These are phyloP conservation scores for Oligia latruncula DNA, from an alignment of 2,888 invertebrate species.

Conservation along the genomic window DNA sequence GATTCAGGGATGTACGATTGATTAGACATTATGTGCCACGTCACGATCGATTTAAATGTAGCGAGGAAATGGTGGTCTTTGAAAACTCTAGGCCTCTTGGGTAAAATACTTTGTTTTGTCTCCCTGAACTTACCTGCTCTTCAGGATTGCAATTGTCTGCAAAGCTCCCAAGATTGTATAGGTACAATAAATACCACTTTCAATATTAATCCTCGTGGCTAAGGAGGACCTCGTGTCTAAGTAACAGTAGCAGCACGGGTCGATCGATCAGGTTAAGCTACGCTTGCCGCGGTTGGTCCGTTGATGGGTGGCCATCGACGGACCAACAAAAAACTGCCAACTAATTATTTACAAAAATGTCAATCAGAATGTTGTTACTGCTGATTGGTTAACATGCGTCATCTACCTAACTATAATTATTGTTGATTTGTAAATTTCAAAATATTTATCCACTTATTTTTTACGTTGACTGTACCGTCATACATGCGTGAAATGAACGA, in stretches of 20 bases:
- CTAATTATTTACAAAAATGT: neutral
- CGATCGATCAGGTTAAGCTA: too few species aligned
- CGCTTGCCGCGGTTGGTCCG: too few species aligned
- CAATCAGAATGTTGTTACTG: neutral
- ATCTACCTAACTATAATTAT: neutral
- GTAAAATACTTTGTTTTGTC: neutral
- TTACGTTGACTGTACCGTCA: neutral
- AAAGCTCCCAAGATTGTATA: neutral
- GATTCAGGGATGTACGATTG: neutral
- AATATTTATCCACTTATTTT: neutral
- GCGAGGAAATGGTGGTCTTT: neutral
- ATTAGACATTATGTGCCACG: neutral
- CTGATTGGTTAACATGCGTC: neutral
- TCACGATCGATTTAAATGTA: neutral
- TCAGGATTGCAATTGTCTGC: neutral
- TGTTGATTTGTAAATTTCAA: conserved; percentile 5
- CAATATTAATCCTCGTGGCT: too few species aligned
- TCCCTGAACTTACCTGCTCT: neutral
- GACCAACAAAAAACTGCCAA: neutral
- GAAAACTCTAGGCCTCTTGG: neutral
- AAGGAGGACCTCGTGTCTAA: too few species aligned
- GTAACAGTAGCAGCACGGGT: too few species aligned
- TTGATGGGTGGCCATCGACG: too few species aligned
- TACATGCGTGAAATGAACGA: conserved; percentile 27
- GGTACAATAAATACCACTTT: too few species aligned